Base-by-base conservation (phyloP, 2,797 vertebrate species). In the Oryzias dopingdopingensis region DNA sequence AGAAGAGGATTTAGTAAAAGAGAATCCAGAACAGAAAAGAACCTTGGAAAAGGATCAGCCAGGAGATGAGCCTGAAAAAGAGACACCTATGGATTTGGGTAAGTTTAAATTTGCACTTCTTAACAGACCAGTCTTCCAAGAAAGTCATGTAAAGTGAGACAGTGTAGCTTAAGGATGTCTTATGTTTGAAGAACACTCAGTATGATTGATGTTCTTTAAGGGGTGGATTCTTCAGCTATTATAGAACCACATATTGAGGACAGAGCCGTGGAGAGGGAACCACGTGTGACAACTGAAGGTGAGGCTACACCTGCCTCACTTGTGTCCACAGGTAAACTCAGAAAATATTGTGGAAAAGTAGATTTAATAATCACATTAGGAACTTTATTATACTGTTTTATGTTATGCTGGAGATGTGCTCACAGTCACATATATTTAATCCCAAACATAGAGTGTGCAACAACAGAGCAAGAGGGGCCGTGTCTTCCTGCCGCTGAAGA, bases 1-100 rank as follows among this genome's bases (percentile, higher is more conserved):
- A 64, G 65, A 75, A 61, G 73, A 50, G 22, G 72, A 66, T 17
- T 17, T 51, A 62, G 55, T 68, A 62, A 76, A 76, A 40, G 72
- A 44, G 42, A 65, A 76, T 60, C 26, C 55, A 51, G 59, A 59
- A 59, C 66, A 77, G 43, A 75, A 14, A 48, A 67, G 41, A 20
- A 18, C 66, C 42, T 47, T 63, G 15, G 66, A 72, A 52, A 51
- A 16, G 16, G 70, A 24, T 37, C 56, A 58, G 2, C 26, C 42
- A 52, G 75, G 77, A 56, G 58, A 26, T 24, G 66, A n/a, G 6
- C 46, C 61, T 37, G 78, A 82, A 29, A 69, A 73, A 57, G 84
- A 86, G 55, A 79, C 77, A 14, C 80, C 74, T 1, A 86, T 90
- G 88, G 90, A 89, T 12, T 54, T 90, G 46, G 90, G 91, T 93